Percentiles rank a stretch among this genome's conserved stretches.
These are phyloP conservation scores for Acanthisitta chloris DNA, from an alignment of 2,113 vertebrate genomes.

Conservation along the genomic window DNA sequence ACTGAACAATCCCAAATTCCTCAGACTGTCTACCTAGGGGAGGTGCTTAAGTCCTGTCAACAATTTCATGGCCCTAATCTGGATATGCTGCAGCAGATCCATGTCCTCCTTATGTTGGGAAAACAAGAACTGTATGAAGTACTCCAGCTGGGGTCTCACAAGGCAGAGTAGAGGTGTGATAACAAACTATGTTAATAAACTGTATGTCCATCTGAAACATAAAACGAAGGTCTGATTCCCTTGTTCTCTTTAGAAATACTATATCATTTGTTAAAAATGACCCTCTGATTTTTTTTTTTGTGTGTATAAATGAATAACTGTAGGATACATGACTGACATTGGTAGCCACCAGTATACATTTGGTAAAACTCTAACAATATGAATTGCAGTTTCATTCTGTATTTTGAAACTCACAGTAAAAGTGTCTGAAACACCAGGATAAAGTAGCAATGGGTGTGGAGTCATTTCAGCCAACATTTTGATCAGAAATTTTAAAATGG, in stretches of 20 bases:
- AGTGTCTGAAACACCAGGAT: neutral
- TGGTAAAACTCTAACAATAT: neutral
- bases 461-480: neutral
- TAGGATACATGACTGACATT: fast-evolving
- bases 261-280: neutral
- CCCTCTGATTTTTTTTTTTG: neutral
- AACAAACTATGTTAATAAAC: neutral
- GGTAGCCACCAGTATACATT: neutral
- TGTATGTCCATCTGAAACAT: neutral
- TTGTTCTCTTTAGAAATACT: neutral
- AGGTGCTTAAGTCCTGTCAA: too few species aligned
- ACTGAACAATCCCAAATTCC: too few species aligned
- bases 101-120: too few species aligned
- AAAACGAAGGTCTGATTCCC: neutral
- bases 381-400: neutral
- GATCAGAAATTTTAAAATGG: neutral
- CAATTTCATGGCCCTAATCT: too few species aligned
- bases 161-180: too few species aligned
- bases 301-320: neutral
- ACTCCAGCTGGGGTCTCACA: too few species aligned
- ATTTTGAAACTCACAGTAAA: neutral
- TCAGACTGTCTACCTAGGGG: too few species aligned
- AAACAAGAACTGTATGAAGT: too few species aligned
- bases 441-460: neutral
- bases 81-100: too few species aligned